Percentiles rank a stretch among this genome's conserved stretches.
Conservation (phyloP, 2,888 invertebrate genomes). For the Cataglyphis cursor region DNA sequence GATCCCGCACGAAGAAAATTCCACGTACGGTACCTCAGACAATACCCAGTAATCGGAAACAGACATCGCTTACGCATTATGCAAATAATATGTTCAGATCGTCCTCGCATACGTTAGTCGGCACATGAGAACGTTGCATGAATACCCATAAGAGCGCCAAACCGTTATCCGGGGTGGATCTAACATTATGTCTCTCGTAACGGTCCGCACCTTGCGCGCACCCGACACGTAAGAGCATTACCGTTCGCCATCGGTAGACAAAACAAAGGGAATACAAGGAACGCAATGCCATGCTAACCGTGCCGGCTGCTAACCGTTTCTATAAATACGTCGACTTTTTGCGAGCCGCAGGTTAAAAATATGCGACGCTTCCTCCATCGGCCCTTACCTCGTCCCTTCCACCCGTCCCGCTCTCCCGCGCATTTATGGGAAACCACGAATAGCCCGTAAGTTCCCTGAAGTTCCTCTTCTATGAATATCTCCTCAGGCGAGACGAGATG, state of each 20-base stretch:
- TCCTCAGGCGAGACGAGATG: conserved; percentile 73
- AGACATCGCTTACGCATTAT: conserved; percentile 25
- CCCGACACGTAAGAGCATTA: conserved; percentile 55
- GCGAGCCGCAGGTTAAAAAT: conserved; percentile 74
- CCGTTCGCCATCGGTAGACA: conserved; percentile 44
- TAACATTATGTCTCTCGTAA: conserved; percentile 47
- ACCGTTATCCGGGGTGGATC: conserved; percentile 20
- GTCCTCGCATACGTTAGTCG: conserved; percentile 29
- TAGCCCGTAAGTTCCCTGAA: conserved; percentile 83
- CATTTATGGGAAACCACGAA: conserved; percentile 85
- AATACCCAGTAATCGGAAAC: conserved; percentile 44
- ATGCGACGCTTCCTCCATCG: conserved; percentile 73
- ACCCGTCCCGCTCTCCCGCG: conserved; percentile 56
- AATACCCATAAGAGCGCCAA: conserved; percentile 44
- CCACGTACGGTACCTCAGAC: neutral
- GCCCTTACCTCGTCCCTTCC: conserved; percentile 54
- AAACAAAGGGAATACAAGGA: conserved; percentile 18
- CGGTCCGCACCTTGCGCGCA: conserved; percentile 51
- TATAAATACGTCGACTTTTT: conserved; percentile 71
- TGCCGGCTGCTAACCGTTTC: conserved; percentile 47
- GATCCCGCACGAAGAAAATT: neutral
- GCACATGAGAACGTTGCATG: conserved; percentile 29
- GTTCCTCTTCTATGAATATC: conserved; percentile 85
- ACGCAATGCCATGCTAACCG: neutral
- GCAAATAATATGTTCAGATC: conserved; percentile 43